Percentiles rank a stretch among this genome's conserved stretches.
Evolutionary conservation across 2,888 invertebrate species (phyloP).

Genomic region (Caenorhabditis sinica): DNA sequence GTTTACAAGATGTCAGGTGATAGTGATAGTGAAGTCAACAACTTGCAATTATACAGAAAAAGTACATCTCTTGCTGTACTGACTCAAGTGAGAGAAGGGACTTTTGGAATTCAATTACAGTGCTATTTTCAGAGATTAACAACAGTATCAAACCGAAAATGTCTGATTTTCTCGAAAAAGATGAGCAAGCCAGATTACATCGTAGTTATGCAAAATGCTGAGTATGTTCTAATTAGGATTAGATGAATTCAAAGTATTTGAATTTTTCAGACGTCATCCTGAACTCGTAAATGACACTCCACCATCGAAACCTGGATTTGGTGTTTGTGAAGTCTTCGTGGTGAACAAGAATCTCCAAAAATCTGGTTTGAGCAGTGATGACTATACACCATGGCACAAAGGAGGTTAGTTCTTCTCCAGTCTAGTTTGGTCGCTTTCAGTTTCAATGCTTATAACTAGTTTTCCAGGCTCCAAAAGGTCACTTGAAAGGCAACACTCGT

Average conservation of each 20-base stretch:
- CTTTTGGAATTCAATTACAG: neutral
- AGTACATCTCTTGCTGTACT: neutral
- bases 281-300: conserved; percentile 12
- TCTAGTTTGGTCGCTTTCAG: too few relatives aligned
- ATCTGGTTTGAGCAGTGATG: neutral
- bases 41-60: neutral
- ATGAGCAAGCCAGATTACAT: conserved; percentile 1
- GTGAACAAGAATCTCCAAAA: conserved; percentile 10
- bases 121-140: conserved; percentile 2
- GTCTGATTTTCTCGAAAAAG: neutral
- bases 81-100: conserved; percentile 22
- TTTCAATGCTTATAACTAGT: neutral
- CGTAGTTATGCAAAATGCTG: conserved; percentile 14
- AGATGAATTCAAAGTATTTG: neutral
- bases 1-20: conserved; percentile 29
- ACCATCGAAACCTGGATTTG: conserved; percentile 16
- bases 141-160: conserved; percentile 15
- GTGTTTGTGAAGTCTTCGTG: conserved; percentile 18
- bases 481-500: conserved; percentile 20
- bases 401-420: conserved; percentile 2
- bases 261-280: conserved; percentile 2
- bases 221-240: neutral
- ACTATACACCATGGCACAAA: conserved; percentile 20
- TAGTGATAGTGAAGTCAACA: conserved; percentile 16
- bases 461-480: conserved; percentile 8